Conservation (phyloP, 2,888 invertebrate species). For the Itoplectis maculator region DNA sequence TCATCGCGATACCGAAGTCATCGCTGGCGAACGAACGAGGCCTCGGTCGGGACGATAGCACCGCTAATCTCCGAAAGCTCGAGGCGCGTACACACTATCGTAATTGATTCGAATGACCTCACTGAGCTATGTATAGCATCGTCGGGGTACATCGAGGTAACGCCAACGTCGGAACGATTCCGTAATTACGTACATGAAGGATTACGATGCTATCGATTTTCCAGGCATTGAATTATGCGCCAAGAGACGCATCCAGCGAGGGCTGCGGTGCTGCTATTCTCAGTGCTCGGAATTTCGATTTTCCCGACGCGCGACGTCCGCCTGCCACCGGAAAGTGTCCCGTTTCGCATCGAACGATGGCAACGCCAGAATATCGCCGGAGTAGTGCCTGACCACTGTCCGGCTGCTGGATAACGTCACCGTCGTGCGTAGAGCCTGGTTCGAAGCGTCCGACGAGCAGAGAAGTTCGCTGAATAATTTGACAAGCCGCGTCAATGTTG, state of each 20-base stretch:
- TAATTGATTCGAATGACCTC: constrained; percentile 70
- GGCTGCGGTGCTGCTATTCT: background rate
- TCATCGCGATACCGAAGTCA: constrained; percentile 55
- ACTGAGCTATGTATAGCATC: constrained; percentile 26
- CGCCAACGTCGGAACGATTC: constrained; percentile 65
- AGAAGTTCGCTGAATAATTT: constrained; percentile 68
- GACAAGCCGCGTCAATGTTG: constrained; percentile 64
- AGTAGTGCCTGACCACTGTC: constrained; percentile 20
- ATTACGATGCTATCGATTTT: constrained; percentile 63
- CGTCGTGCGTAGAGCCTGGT: background rate
- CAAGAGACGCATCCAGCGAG: constrained; percentile 15
- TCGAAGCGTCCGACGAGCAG: constrained; percentile 43
- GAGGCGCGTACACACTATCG: constrained; percentile 56
- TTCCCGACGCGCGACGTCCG: constrained; percentile 1
- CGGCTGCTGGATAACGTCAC: too few relatives aligned
- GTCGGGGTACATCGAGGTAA: constrained; percentile 50
- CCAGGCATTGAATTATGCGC: constrained; percentile 55
- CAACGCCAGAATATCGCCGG: constrained; percentile 51
- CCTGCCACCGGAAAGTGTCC: constrained; percentile 19
- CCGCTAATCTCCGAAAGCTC: constrained; percentile 66
- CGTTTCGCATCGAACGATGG: background rate
- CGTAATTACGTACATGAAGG: constrained; percentile 64
- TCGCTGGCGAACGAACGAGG: constrained; percentile 32
- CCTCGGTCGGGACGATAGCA: constrained; percentile 61
- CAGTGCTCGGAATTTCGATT: constrained; percentile 2